Evolutionary conservation across 2,888 invertebrate genomes (phyloP).

Genomic region (Autographa pulchrina): DNA sequence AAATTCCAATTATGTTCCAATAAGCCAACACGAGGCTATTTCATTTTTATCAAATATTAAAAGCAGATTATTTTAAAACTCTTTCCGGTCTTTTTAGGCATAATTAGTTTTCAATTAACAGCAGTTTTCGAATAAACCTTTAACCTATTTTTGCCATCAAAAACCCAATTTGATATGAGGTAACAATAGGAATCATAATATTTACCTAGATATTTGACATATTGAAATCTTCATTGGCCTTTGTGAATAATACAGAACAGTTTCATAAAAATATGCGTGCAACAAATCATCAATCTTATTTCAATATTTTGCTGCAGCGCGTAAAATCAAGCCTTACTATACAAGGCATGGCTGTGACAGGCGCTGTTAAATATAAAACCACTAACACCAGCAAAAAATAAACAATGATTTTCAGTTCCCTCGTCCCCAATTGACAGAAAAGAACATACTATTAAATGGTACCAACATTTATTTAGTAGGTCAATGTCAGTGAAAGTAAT

Average conservation of each 20-base stretch:
- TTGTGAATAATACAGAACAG: no score
- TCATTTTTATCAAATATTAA: neutral
- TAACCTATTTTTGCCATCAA: no score
- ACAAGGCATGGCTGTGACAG: neutral
- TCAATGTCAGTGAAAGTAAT: conserved; percentile 40
- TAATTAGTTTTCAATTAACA: no score
- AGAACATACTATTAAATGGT: neutral
- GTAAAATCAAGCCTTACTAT: neutral
- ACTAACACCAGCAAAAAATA: neutral
- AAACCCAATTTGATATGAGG: no score
- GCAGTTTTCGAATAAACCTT: no score
- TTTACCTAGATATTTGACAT: no score
- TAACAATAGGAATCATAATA: no score
- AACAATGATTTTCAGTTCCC: neutral
- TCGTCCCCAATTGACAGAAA: neutral
- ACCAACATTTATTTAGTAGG: neutral
- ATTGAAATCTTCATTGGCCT: no score
- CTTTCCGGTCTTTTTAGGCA: no score
- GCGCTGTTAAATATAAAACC: neutral
- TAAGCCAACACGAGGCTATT: neutral
- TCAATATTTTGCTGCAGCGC: no score
- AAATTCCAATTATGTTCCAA: neutral
- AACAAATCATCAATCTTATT: no score
- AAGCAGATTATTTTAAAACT: neutral
- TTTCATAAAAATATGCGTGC: no score